These are phyloP conservation scores for Entomobrya multifasciata DNA, from an alignment of 2,888 invertebrate genomes.

Conservation along the genomic window DNA sequence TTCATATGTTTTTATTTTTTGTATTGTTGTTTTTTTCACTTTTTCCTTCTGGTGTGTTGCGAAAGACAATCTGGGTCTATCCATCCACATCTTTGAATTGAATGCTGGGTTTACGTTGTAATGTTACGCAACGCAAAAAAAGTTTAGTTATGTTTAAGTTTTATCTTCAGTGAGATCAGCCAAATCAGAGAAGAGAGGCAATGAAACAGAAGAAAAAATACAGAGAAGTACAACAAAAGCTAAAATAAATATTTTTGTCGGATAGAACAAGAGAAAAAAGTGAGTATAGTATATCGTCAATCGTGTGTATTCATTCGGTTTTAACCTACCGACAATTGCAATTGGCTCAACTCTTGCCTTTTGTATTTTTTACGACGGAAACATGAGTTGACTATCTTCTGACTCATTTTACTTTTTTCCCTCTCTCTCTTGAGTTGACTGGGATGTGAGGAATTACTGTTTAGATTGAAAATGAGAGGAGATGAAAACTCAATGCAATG, in stretches of 20 bases:
- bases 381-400: neutral
- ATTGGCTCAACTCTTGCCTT: neutral
- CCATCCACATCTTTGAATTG: neutral
- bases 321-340: neutral
- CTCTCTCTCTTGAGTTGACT: neutral
- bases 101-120: neutral
- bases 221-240: too few species aligned
- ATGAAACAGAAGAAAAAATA: neutral
- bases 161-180: slow-evolving; percentile 6
- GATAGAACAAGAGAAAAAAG: neutral
- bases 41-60: neutral
- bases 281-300: neutral
- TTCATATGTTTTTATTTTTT: neutral
- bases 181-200: neutral
- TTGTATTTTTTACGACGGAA: neutral
- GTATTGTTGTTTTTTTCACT: neutral
- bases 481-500: neutral
- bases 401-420: neutral
- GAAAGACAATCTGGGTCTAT: neutral
- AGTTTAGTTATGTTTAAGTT: neutral
- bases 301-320: neutral
- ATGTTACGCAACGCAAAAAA: slow-evolving; percentile 17
- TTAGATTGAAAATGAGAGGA: neutral
- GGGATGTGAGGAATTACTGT: neutral
- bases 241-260: slow-evolving; percentile 36